These are phyloP conservation scores for Propithecus perrieri DNA, from an alignment of 2,797 vertebrate species.

Conservation along the genomic window DNA sequence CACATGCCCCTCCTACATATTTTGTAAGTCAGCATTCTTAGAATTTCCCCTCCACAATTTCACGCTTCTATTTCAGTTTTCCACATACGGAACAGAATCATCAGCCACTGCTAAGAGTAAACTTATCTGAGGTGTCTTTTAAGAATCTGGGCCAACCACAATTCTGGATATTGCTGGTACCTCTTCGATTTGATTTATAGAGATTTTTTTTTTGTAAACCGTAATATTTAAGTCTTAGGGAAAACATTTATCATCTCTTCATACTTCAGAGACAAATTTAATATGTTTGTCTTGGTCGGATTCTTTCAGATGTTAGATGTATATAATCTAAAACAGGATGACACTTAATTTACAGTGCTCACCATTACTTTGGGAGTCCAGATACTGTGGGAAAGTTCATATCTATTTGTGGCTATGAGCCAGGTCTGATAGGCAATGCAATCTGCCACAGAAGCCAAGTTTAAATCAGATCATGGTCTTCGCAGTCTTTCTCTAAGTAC, in stretches of 20 bases:
- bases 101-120: conserved; percentile 42
- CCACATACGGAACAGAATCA: background rate
- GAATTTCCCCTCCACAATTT: conserved; percentile 59
- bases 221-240: background rate
- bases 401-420: background rate
- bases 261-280: conserved; percentile 43
- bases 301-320: conserved; percentile 41
- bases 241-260: conserved; percentile 15
- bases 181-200: background rate
- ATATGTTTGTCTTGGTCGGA: conserved; percentile 43
- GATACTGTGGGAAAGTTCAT: conserved; percentile 21
- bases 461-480: background rate
- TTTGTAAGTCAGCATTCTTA: background rate
- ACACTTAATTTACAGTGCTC: conserved; percentile 11
- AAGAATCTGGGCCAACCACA: background rate
- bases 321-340: conserved; percentile 11
- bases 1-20: background rate
- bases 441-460: background rate
- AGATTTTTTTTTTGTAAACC: background rate
- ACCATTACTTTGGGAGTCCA: conserved; percentile 16
- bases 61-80: conserved; percentile 4
- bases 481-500: background rate
- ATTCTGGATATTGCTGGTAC: background rate
- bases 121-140: conserved; percentile 37
- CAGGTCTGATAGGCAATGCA: background rate